A percentile compares a stretch with the other conserved stretches of the same genome.
These are phyloP conservation scores for Sarcophaga rosellei DNA, from an alignment of 2,888 invertebrate genomes.

Conservation along the genomic window DNA sequence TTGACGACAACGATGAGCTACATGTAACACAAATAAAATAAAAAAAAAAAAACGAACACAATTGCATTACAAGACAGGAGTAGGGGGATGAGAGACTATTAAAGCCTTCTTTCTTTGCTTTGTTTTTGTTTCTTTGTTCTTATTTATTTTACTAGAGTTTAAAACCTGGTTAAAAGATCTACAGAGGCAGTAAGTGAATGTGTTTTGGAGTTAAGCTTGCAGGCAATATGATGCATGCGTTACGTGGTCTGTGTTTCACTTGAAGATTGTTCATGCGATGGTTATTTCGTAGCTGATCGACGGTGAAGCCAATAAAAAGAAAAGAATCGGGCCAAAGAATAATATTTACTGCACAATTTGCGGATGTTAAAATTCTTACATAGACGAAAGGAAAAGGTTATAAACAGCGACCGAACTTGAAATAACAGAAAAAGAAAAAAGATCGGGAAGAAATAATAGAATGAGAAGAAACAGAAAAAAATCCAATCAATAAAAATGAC, in stretches of 20 bases:
- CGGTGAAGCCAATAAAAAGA: constrained; percentile 60
- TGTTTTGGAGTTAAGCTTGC: constrained; percentile 54
- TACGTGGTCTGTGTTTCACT: constrained; percentile 14
- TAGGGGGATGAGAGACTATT: constrained; percentile 12
- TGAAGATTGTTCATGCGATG: constrained; percentile 20
- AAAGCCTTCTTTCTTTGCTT: neutral
- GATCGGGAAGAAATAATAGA: neutral
- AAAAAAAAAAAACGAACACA: neutral
- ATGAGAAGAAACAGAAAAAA: neutral
- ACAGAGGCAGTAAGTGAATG: constrained; percentile 61
- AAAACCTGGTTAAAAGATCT: constrained; percentile 58
- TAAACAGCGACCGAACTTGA: constrained; percentile 53
- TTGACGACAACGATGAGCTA: constrained; percentile 68
- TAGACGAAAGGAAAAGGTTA: constrained; percentile 64
- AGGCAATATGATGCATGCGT: constrained; percentile 19
- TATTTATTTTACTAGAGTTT: neutral
- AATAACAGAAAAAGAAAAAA: constrained; percentile 22
- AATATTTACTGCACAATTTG: constrained; percentile 68
- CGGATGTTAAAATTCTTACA: constrained; percentile 65
- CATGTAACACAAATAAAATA: constrained; percentile 42
- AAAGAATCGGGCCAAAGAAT: constrained; percentile 53
- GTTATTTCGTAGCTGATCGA: constrained; percentile 39
- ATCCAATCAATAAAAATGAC: constrained; percentile 60
- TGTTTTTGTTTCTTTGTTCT: constrained; percentile 17
- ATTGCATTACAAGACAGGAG: constrained; percentile 20